Percentiles rank a stretch among this genome's conserved stretches.
These are phyloP conservation scores for Antheraea mylitta DNA, from an alignment of 1,140 invertebrate species.

Conservation along the genomic window DNA sequence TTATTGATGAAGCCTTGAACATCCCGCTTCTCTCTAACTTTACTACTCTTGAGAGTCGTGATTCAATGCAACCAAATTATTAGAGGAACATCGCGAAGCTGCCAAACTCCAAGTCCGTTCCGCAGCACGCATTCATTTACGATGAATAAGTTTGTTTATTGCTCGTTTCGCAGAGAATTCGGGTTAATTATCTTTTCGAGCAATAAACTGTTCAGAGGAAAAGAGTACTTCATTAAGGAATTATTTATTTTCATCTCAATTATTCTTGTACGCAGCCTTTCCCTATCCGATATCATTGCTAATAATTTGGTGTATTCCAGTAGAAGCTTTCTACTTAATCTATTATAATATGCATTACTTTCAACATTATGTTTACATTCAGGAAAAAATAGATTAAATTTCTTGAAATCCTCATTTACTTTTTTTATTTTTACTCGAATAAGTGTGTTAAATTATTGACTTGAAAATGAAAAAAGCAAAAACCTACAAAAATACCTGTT, in stretches of 20 bases:
- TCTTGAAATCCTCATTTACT: no score
- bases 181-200: not conserved
- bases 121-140: not conserved
- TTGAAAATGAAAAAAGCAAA: no score
- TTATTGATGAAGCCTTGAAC: not conserved
- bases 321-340: not conserved
- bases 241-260: not conserved
- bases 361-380: no score
- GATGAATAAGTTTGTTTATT: constrained; percentile 5
- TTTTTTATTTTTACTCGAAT: no score
- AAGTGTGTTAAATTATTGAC: no score
- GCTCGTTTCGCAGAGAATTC: not conserved
- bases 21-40: not conserved
- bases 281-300: not conserved
- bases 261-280: not conserved
- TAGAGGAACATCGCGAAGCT: not conserved
- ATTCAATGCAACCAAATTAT: not conserved
- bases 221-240: not conserved
- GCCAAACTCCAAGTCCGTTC: not conserved
- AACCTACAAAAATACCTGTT: no score
- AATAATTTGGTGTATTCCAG: not conserved
- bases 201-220: constrained; percentile 1
- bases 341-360: not conserved
- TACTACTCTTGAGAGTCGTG: not conserved
- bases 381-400: no score